Evolutionary conservation across 2,113 vertebrate species (phyloP), one percentile per base, ranked within the genome.

Genomic region (Otocyon megalotis): DNA sequence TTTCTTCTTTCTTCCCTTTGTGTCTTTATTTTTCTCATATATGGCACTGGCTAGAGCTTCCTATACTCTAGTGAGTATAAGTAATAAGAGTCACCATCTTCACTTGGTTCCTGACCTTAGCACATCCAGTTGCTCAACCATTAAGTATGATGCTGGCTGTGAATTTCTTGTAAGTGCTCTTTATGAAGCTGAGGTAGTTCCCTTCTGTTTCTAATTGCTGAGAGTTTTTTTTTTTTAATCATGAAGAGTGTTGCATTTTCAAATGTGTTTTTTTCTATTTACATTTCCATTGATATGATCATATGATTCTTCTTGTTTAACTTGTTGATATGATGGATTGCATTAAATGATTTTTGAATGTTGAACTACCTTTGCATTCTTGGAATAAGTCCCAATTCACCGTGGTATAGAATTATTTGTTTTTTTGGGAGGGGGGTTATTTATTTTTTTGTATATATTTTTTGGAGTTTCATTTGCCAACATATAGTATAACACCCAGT

Each of bases 181-280:
- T 88, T 76, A 76, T 71, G 28, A 88, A 19, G n/a, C 26, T n/a
- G 87, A 76, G 56, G 63, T 88, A 60, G 14, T 87, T 93, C 37
- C 14, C n/a, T 62, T 95, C 53, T 85, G 48, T 88, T 94, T 96
- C 53, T 81, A 93, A 83, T 67, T 91, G 15, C 43, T 81, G 77
- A 85, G 76, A 92, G 30, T 71, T 96, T 88, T 93, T 79, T 93
- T 79, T 43, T 43, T 43, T 43, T 43, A 43, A 84, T 48, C 32
- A 74, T 56, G 56, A 88, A 94, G 22, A n/a, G 17, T 69, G 30
- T 28, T 85, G 24, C n/a, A 86, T 88, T 88, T 96, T 91, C 37
- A 79, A 88, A 60, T 95, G 15, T 72, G 48, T 50, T 77, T 74
- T 53, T 79, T 35, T 85, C 5, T 62, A 19, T 86, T 92, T 94